phyloP scores from a whole-genome alignment of 1,140 invertebrate genomes.

The Prorops nasuta region DNA sequence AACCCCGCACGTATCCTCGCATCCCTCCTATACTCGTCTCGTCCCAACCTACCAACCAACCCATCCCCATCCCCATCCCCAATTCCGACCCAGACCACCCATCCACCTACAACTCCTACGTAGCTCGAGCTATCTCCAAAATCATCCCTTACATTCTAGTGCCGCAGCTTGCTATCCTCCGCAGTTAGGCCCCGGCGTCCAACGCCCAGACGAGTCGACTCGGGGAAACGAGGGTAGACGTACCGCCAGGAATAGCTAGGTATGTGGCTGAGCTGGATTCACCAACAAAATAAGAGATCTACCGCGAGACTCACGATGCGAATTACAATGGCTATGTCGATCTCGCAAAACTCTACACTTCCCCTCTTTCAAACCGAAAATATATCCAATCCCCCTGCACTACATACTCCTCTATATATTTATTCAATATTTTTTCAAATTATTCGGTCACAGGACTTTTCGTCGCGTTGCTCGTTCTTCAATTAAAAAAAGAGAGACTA shows the following conservation, averaged over 20 bases:
- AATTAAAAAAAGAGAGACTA: no score
- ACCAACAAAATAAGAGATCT: constrained; percentile 49
- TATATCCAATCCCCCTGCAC: no score
- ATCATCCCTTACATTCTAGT: constrained; percentile 55
- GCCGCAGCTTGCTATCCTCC: constrained; percentile 41
- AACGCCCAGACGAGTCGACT: constrained; percentile 6
- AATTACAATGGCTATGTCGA: constrained; percentile 36
- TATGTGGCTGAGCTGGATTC: constrained; percentile 38
- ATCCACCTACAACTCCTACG: constrained; percentile 36
- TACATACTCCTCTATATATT: no score
- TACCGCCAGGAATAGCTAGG: constrained; percentile 19
- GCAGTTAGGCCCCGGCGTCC: constrained; percentile 17
- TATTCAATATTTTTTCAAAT: no score
- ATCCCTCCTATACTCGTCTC: constrained; percentile 25
- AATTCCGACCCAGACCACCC: constrained; percentile 13
- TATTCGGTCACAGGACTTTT: no score
- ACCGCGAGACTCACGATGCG: constrained; percentile 32
- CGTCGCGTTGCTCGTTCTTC: no score
- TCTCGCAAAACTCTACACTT: not conserved
- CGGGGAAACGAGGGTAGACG: constrained; percentile 27
- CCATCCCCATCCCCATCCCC: constrained; percentile 13
- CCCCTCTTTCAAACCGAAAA: no score
- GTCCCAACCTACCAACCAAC: constrained; percentile 23
- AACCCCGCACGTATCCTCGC: constrained; percentile 23
- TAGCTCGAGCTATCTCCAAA: constrained; percentile 57